phyloP scores from a whole-genome alignment of 2,113 vertebrate genomes.

The Erinaceus europaeus region DNA sequence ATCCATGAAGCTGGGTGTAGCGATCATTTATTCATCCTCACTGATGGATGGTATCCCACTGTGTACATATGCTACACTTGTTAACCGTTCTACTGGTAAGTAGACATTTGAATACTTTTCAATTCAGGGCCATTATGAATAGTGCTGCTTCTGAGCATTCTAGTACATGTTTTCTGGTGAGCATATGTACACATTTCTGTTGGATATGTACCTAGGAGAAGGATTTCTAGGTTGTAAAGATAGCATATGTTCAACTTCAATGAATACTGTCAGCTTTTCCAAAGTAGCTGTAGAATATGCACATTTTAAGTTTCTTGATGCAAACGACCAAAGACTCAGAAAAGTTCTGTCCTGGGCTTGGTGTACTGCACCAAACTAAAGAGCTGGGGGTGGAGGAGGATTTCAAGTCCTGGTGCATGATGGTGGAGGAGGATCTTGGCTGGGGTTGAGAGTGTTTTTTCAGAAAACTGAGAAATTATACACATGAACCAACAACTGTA shows the following conservation, averaged over 20 bases:
- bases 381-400: too few species aligned
- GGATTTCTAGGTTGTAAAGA: not conserved
- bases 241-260: slow-evolving; percentile 1
- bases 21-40: slow-evolving; percentile 10
- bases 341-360: too few species aligned
- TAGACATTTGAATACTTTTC: not conserved
- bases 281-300: slow-evolving; percentile 2
- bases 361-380: too few species aligned
- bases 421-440: too few species aligned
- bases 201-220: slow-evolving; percentile 3
- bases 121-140: not conserved
- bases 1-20: not conserved
- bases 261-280: slow-evolving; percentile 14
- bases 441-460: too few species aligned
- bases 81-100: not conserved
- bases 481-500: too few species aligned
- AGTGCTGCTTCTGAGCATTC: not conserved
- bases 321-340: slow-evolving; percentile 10
- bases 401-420: too few species aligned
- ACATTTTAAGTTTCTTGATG: slow-evolving; percentile 11
- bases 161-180: slow-evolving; percentile 2
- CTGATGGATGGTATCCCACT: not conserved
- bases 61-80: not conserved
- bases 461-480: too few species aligned
- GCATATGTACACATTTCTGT: slow-evolving; percentile 16